Evolutionary conservation across 2,888 invertebrate genomes (phyloP).

Genomic region (Idaea aversata): DNA sequence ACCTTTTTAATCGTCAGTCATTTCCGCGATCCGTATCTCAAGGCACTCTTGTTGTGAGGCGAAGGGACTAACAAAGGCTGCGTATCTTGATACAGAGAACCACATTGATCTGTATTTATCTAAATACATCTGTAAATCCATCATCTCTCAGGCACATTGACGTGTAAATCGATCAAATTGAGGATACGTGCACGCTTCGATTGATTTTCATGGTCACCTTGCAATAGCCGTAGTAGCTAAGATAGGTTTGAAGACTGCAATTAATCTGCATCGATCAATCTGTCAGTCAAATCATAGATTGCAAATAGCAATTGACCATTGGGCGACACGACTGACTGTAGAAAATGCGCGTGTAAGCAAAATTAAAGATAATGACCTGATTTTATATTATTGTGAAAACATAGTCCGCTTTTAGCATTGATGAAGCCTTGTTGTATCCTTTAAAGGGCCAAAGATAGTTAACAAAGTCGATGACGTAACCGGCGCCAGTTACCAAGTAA

Average conservation of each 20-base stretch:
- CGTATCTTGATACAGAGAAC: neutral
- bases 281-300: neutral
- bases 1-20: constrained; percentile 32
- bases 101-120: neutral
- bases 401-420: neutral
- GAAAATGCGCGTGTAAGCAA: neutral
- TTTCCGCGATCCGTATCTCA: constrained; percentile 50
- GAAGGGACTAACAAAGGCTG: constrained; percentile 29
- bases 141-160: neutral
- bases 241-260: neutral
- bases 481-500: constrained; percentile 40
- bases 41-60: constrained; percentile 47
- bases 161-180: neutral
- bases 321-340: neutral
- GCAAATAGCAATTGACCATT: neutral
- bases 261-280: constrained; percentile 1
- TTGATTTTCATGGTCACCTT: neutral
- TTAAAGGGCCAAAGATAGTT: neutral
- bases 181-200: neutral
- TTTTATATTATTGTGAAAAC: neutral
- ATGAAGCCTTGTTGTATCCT: neutral
- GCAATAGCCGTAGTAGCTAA: neutral
- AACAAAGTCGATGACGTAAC: constrained; percentile 24
- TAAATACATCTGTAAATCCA: neutral
- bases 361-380: neutral